Evolutionary conservation across 2,797 vertebrate genomes (phyloP), one percentile per base, ranked within the genome.

Genomic region (Champsocephalus esox): DNA sequence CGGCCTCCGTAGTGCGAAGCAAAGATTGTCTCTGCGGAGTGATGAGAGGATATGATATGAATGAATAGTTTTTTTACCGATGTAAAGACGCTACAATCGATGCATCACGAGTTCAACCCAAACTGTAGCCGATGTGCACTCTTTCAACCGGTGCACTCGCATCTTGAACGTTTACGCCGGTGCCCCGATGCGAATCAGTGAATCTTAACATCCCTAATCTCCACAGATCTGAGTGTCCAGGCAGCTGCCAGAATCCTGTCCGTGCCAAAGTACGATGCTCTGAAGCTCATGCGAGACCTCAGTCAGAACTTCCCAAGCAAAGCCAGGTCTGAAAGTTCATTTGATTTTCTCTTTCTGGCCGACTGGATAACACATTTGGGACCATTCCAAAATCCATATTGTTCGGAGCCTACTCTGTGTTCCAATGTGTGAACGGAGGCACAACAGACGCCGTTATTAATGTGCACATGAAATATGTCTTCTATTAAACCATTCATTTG

Each of bases 241-340:
- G 97, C 98, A 83, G 97, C 97, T 80, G 91, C 96, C 88, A 96
- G 85, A 84, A 96, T 99, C 91, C 82, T 94, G 89, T 96, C 96
- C 12, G 81, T 93, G 38, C 96, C 97, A 75, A 95, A 94, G 91
- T 97, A 96, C 90, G 97, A 96, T 84, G 93, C 96, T 79, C 93
- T 99, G 84, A 98, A 98, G 87, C 81, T 98, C 76, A 95, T 99
- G 96, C 95, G 93, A 89, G 98, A 99, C 70, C 93, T 98, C 68
- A 96, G 98, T 87, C 98, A 99, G 91, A 97, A 99, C 92, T 99
- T 99, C 81, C 98, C 98, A 55, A 89, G 96, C 82, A 98, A 96
- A 95, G 98, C 98, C 89, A 98, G 98, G 98, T 99, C 95, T 91
- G 59, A 62, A 72, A 59, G 64, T 66, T 28, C 0, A 61, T 76